Conservation (phyloP, 1,140 invertebrate genomes). For the Lanistes nyassanus region DNA sequence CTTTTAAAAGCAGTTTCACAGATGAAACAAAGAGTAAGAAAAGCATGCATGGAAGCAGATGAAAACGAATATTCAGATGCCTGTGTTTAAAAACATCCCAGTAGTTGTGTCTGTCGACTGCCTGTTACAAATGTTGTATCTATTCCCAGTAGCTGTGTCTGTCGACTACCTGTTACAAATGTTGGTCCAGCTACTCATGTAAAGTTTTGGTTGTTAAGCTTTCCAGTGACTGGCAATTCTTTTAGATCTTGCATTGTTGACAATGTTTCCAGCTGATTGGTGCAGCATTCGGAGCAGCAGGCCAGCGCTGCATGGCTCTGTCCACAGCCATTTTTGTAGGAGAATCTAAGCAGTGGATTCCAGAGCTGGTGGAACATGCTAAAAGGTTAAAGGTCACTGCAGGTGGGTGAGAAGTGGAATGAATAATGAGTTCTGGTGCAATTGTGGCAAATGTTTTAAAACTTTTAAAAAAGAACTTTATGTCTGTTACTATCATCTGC, state of each 20-base stretch:
- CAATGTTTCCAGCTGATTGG: slow-evolving; percentile 77
- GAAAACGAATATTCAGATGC: too few relatives aligned
- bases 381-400: slow-evolving; percentile 93
- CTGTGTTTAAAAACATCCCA: too few relatives aligned
- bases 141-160: too few relatives aligned
- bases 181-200: too few relatives aligned
- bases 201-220: too few relatives aligned
- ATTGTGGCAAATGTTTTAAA: not conserved
- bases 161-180: too few relatives aligned
- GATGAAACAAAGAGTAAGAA: too few relatives aligned
- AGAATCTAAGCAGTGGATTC: slow-evolving; percentile 92
- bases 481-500: too few relatives aligned
- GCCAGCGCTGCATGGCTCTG: slow-evolving; percentile 97
- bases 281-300: slow-evolving; percentile 91
- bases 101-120: too few relatives aligned
- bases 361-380: slow-evolving; percentile 88
- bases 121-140: too few relatives aligned
- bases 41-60: too few relatives aligned
- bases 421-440: not conserved
- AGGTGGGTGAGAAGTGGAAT: slow-evolving; percentile 62
- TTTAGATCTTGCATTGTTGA: not conserved
- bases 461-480: not conserved
- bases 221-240: not conserved
- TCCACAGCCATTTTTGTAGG: slow-evolving; percentile 98
- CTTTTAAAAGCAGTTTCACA: too few relatives aligned